These are phyloP conservation scores for Lepilemur septentrionalis DNA, from an alignment of 2,797 vertebrate genomes.

Conservation along the genomic window DNA sequence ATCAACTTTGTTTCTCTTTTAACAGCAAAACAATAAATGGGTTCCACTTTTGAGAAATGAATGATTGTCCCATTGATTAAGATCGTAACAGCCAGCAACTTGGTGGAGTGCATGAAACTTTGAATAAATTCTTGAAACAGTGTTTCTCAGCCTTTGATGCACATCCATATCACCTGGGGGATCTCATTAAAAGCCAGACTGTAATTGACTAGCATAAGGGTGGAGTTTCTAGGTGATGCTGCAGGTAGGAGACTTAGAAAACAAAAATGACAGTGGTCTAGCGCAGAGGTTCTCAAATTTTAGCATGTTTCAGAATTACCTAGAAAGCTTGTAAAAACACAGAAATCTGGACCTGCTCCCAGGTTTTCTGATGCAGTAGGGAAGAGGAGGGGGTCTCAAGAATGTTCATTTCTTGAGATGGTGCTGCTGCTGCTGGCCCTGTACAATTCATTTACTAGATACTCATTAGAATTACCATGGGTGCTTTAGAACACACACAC, in stretches of 20 bases:
- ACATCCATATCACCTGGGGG: neutral
- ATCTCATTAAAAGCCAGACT: neutral
- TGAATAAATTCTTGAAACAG: neutral
- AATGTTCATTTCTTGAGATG: neutral
- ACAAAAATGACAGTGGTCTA: neutral
- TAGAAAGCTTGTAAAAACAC: neutral
- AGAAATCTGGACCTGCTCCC: neutral
- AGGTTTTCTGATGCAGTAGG: neutral
- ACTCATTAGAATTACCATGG: neutral
- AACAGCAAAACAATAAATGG: neutral
- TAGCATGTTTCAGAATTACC: neutral
- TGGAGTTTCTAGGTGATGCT: neutral
- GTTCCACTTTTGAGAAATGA: neutral
- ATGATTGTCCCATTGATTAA: neutral
- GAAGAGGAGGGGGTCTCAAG: neutral
- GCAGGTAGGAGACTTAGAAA: neutral
- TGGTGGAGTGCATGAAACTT: neutral
- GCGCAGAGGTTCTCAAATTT: neutral
- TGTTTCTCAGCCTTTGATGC: neutral
- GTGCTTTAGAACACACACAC: neutral
- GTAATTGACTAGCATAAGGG: neutral
- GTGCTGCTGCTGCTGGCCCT: neutral
- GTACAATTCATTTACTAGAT: neutral
- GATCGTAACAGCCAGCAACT: neutral
- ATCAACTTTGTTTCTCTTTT: neutral